Evolutionary conservation across 92 coral and sea anemone species (phyloP).

Genomic region (Scolanthus callimorphus): DNA sequence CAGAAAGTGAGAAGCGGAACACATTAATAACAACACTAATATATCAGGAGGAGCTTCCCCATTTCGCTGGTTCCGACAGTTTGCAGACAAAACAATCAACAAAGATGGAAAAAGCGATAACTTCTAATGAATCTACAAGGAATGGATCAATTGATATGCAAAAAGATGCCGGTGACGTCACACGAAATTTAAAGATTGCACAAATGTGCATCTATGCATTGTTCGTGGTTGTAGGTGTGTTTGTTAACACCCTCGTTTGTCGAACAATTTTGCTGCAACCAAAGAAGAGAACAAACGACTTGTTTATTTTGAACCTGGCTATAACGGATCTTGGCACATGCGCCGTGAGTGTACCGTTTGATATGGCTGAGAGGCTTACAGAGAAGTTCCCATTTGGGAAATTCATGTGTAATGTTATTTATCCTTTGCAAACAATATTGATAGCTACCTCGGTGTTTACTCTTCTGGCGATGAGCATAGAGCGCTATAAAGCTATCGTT

Average conservation of each 20-base stretch:
- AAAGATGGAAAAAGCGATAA: too few relatives aligned
- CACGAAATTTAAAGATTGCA: constrained; percentile 1
- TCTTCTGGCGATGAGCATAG: constrained; percentile 44
- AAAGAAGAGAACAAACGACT: constrained; percentile 39
- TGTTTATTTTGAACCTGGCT: constrained; percentile 53
- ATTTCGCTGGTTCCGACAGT: too few relatives aligned
- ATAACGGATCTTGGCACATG: constrained; percentile 65
- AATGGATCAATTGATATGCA: too few relatives aligned
- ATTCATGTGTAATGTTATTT: constrained; percentile 51
- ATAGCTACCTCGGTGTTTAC: constrained; percentile 67
- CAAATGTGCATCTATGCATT: constrained; percentile 35
- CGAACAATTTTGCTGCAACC: constrained; percentile 32
- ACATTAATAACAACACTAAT: too few relatives aligned
- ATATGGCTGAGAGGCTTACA: constrained; percentile 44
- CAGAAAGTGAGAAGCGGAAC: too few relatives aligned
- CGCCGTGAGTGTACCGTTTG: constrained; percentile 52
- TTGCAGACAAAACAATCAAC: too few relatives aligned
- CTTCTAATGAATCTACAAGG: too few relatives aligned
- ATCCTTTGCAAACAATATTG: constrained; percentile 64
- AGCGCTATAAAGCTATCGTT: constrained; percentile 60
- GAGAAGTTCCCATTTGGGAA: constrained; percentile 44
- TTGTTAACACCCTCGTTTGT: constrained; percentile 51
- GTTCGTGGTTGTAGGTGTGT: constrained; percentile 33
- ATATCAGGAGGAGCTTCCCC: too few relatives aligned
- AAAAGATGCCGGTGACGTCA: too few relatives aligned